These are phyloP conservation scores for Acanthiza pusilla DNA, from an alignment of 2,797 vertebrate species.

Conservation along the genomic window DNA sequence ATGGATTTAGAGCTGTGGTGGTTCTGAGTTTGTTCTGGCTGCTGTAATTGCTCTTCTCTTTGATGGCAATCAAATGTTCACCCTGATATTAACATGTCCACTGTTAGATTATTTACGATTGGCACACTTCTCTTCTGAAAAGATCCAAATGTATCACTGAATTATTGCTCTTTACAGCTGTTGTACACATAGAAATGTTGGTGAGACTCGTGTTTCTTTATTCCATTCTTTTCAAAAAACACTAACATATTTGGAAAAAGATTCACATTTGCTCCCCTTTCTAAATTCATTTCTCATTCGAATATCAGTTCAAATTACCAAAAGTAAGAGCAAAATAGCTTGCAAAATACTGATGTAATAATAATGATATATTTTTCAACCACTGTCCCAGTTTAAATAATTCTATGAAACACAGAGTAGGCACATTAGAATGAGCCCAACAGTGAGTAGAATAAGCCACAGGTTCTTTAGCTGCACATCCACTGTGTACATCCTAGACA, in stretches of 20 bases:
- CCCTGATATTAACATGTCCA: neutral
- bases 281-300: neutral
- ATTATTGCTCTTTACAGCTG: neutral
- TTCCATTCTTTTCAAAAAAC: neutral
- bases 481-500: neutral
- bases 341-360: neutral
- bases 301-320: neutral
- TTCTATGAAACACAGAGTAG: neutral
- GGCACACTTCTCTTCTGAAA: neutral
- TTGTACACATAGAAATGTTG: neutral
- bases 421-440: neutral
- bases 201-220: neutral
- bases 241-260: neutral
- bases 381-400: neutral
- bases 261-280: accelerated
- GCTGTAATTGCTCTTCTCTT: neutral
- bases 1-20: neutral
- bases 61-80: neutral
- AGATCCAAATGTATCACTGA: neutral
- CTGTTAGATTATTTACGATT: neutral
- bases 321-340: neutral
- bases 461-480: neutral
- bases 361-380: neutral
- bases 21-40: neutral
- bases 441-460: neutral